Base-by-base conservation (phyloP, 2,888 invertebrate genomes). In the Odontothrips loti region DNA sequence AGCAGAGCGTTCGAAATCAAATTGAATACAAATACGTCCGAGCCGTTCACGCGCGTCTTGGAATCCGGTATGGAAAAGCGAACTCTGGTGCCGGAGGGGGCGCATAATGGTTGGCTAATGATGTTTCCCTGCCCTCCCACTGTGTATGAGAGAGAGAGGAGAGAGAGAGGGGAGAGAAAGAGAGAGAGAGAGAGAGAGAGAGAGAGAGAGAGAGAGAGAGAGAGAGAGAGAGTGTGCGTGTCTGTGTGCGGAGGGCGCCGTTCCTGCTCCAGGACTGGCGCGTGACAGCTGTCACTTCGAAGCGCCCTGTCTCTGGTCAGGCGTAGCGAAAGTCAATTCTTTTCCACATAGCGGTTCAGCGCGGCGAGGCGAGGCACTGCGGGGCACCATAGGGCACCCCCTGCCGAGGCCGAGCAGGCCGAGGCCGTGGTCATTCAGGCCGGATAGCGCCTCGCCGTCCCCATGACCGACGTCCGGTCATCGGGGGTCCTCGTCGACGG, bases 81-180 rank as follows among this genome's bases (percentile, higher is more conserved):
- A 27, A 58, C 58, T 58, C n/a, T 58, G 58, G 11, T 15, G 11
- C 15, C 15, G 51, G 51, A 2, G n/a, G 58, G 68, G 68, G 23
- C 23, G 68, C 68, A 68, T 68, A 68, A 68, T 68, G 68, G 68
- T 68, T 43, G 68, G 68, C 68, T 75, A 75, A 75, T 75, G 68
- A 75, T 75, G 68, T 23, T 75, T 75, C 68, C 27, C 68, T 75
- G 23, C 68, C 68, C 58, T 17, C 58, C 20, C 58, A 15, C 58
- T 58, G 58, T 43, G 34, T 43, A 6, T 43, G 34, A 6, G 34
- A 43, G 34, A 43, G 34, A 43, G 34, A 43, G 34, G 34, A 43
- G 34, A 43, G 34, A 43, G 34, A 43, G 34, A 43, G 34, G 34
- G 6, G 34, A 43, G 34, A 43, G 34, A 43, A 6, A 43, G 34